A percentile compares a stretch with the other conserved stretches of the same genome.
phyloP scores from a whole-genome alignment of 2,113 vertebrate species.

The Lycocorax pyrrhopterus region DNA sequence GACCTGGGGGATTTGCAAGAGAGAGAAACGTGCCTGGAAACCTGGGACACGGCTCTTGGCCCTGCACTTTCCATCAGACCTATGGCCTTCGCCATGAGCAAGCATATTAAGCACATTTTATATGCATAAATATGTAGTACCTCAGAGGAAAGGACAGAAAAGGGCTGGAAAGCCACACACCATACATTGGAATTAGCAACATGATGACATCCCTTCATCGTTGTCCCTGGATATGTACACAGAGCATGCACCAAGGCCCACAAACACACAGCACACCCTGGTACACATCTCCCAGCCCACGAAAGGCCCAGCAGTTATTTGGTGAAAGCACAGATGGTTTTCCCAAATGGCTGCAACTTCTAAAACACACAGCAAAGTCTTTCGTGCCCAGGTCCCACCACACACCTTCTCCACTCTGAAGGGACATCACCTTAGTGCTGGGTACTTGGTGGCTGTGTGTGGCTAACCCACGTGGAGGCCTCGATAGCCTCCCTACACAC shows the following conservation, averaged over 20 bases:
- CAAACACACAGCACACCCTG: not conserved
- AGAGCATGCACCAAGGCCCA: not conserved
- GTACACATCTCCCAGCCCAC: not conserved
- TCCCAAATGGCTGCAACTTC: not conserved
- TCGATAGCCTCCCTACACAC: no score
- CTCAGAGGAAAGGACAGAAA: not conserved
- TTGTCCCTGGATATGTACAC: not conserved
- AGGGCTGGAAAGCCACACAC: not conserved
- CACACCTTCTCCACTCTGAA: not conserved
- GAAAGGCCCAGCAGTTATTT: not conserved
- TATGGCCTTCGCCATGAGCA: not conserved
- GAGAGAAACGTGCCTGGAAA: not conserved
- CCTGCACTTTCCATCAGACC: not conserved
- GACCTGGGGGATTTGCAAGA: not conserved
- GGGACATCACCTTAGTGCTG: no score
- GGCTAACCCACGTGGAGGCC: fast-evolving
- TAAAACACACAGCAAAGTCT: not conserved
- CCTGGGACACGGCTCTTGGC: not conserved
- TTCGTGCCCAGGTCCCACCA: not conserved
- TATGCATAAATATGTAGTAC: not conserved
- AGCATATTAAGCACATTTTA: not conserved
- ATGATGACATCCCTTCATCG: not conserved
- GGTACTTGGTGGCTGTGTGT: no score
- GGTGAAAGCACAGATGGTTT: not conserved
- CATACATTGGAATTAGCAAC: not conserved